phyloP scores from a whole-genome alignment of 2,888 invertebrate species.

The Ischnus inquisitorius region DNA sequence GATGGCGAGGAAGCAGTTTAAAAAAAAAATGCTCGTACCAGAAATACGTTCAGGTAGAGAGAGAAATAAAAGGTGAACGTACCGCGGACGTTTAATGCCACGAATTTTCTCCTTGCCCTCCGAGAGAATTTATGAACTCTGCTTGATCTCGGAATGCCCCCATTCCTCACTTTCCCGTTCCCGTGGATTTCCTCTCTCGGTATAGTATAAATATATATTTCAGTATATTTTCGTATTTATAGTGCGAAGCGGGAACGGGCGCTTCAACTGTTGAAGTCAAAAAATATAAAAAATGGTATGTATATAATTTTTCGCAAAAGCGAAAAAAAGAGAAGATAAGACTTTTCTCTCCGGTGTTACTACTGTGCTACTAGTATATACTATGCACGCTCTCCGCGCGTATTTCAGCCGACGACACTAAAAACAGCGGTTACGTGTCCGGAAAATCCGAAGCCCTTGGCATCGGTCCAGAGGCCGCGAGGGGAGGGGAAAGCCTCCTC shows the following conservation, averaged over 20 bases:
- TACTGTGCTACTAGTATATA: slow-evolving; percentile 1
- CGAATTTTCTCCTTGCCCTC: slow-evolving; percentile 38
- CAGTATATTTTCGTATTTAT: slow-evolving; percentile 50
- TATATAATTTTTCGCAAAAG: slow-evolving; percentile 9
- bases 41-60: slow-evolving; percentile 32
- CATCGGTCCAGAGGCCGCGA: slow-evolving; percentile 73
- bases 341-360: not conserved
- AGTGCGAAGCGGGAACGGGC: slow-evolving; percentile 21
- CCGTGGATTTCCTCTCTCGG: not conserved
- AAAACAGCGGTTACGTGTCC: slow-evolving; percentile 79
- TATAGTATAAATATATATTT: slow-evolving; percentile 31
- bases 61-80: slow-evolving; percentile 30
- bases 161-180: slow-evolving; percentile 19
- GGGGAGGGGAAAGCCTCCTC: slow-evolving; percentile 67
- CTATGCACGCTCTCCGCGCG: slow-evolving; percentile 56
- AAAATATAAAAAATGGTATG: slow-evolving; percentile 14
- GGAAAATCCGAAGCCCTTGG: slow-evolving; percentile 78
- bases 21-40: slow-evolving; percentile 1
- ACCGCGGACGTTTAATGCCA: slow-evolving; percentile 27
- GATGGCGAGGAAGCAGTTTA: not conserved
- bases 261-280: not conserved
- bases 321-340: slow-evolving; percentile 15
- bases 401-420: slow-evolving; percentile 76
- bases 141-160: slow-evolving; percentile 38
- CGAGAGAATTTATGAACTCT: slow-evolving; percentile 48